Evolutionary conservation across 2,888 invertebrate genomes (phyloP), one percentile per base, ranked within the genome.

Genomic region (Apoda limacodes): DNA sequence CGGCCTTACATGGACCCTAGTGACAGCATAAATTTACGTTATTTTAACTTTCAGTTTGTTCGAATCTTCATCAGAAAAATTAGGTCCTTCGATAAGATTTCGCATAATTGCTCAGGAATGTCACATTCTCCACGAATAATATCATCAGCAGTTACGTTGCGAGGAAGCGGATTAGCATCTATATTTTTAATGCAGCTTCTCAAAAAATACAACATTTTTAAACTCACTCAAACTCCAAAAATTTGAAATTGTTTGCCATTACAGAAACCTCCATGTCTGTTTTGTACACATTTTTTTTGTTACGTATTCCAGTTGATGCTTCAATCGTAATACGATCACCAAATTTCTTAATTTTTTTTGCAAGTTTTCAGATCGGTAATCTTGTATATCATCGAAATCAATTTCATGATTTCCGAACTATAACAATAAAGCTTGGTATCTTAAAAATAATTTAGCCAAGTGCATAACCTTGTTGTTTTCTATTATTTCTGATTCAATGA

Each of bases 121-220:
- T 40, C 32, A 26, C 48, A 46, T 39, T 46, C 41, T 34, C 32
- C 38, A 9, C 33, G 33, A 33, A 35, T 38, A 25, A 38, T 22
- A 25, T 43, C 42, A 21, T 50, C 40, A 33, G 30, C 43, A 32
- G 41, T 46, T 38, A 42, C 10, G 31, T 32, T 23, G 11, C 26
- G 22, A 25, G 45, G 34, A 23, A 46, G 37, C 13, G 20, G 32
- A 20, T 21, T 13, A 33, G 23, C 29, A 22, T 44, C 43, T 11
- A 47, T 45, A 32, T 45, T 44, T 29, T 42, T 50, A 17, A 50
- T 48, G 40, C 46, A 48, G 21, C 25, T 50, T 47, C 50, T 47
- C 30, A 51, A 48, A 40, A 43, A 7, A 50, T 35, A 46, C 42
- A 13, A 50, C 50, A 39, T 48, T 31, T 34, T 48, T 40, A 38